phyloP scores from a whole-genome alignment of 2,113 vertebrate genomes.

The Raja brachyura region DNA sequence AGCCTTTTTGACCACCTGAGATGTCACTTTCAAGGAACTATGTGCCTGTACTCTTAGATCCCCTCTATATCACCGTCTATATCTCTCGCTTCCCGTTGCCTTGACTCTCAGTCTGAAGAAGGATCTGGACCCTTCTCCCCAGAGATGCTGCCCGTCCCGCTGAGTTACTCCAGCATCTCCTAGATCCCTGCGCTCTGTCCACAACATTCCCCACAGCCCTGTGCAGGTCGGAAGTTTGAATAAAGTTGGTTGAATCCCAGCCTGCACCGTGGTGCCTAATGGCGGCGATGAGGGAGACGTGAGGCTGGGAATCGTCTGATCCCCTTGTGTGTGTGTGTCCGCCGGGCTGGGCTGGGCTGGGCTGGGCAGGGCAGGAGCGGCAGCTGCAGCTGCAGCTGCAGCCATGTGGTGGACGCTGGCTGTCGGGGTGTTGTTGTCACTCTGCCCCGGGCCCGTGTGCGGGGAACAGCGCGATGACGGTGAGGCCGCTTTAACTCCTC shows the following conservation, averaged over 20 bases:
- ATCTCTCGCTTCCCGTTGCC: too few species aligned
- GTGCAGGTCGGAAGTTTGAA: neutral
- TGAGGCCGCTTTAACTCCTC: neutral
- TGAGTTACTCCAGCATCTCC: too few species aligned
- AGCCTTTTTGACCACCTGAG: too few species aligned
- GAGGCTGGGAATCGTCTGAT: neutral
- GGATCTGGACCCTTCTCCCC: too few species aligned
- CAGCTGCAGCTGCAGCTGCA: neutral
- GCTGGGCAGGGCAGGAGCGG: too few species aligned
- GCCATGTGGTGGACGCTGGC: neutral
- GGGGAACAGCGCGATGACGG: neutral
- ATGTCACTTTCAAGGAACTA: too few species aligned
- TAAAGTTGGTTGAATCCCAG: conserved; percentile 5
- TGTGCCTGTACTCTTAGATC: too few species aligned
- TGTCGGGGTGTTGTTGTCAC: neutral
- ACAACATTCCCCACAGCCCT: too few species aligned
- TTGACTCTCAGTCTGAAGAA: too few species aligned
- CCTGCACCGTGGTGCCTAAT: neutral
- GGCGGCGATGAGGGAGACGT: neutral
- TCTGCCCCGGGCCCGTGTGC: neutral
- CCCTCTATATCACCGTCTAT: too few species aligned
- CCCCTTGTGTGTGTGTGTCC: neutral
- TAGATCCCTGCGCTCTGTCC: too few species aligned
- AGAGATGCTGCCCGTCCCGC: too few species aligned
- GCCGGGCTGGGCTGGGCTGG: neutral